Conservation (phyloP, 2,888 invertebrate species). For the Melinaea marsaeus region DNA sequence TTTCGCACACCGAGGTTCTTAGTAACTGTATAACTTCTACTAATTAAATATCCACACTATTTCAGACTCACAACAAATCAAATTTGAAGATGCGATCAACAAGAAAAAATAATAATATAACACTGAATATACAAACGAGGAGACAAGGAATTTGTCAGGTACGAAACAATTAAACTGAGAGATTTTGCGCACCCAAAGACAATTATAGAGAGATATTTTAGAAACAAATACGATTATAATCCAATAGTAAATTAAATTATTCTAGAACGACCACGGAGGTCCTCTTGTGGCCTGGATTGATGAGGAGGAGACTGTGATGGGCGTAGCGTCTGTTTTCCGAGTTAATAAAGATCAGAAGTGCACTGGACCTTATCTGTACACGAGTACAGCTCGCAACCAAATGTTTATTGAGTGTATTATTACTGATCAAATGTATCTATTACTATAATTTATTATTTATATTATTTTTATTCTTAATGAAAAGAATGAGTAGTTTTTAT, state of each 20-base stretch:
- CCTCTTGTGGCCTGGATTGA: slow-evolving; percentile 51
- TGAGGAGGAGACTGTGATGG: slow-evolving; percentile 42
- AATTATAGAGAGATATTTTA: no score
- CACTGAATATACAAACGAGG: slow-evolving; percentile 8
- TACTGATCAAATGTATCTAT: slow-evolving; percentile 20
- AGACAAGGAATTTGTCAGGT: slow-evolving; percentile 37
- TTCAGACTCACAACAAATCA: no score
- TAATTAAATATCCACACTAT: no score
- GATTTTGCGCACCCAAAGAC: no score
- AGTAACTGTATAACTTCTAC: no score
- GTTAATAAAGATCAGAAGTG: slow-evolving; percentile 38
- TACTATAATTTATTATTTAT: background rate
- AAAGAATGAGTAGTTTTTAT: no score
- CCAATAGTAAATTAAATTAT: background rate
- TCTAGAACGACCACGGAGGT: slow-evolving; percentile 57
- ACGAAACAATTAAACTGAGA: background rate
- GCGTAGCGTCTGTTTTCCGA: slow-evolving; percentile 51
- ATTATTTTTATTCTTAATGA: background rate
- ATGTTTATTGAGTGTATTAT: slow-evolving; percentile 48
- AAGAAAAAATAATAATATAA: background rate
- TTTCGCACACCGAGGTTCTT: no score
- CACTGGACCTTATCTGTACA: slow-evolving; percentile 49
- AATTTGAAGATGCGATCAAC: no score
- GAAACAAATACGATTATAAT: background rate
- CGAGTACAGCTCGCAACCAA: slow-evolving; percentile 49